Evolutionary conservation across 2,888 invertebrate species (phyloP), one percentile per base, ranked within the genome.

Genomic region (Matsumyia berberina): DNA sequence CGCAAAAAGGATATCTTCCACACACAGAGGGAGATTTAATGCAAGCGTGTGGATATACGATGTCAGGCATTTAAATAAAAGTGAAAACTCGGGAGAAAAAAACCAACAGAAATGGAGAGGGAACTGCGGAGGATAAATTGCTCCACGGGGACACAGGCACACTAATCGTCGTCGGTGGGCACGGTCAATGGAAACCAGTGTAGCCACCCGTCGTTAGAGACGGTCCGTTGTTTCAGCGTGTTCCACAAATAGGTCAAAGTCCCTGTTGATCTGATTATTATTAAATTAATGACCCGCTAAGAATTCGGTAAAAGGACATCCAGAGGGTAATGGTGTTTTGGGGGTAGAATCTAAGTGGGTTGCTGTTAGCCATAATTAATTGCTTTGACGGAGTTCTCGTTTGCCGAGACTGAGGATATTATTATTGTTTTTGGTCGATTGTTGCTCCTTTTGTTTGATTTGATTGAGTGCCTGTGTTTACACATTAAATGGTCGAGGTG

Each of bases 251-350:
- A 83, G 83, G 83, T 83, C 83, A 79, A 58, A 80, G 85, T 76
- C 69, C 80, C 80, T 85, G 80, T 85, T 85, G 85, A 85, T 85
- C 85, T 76, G 85, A 85, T 85, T 80, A 85, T 85, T 85, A 85
- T 76, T 74, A 85, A 85, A 85, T 85, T 85, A 85, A 80, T 85
- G 85, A 80, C 85, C 80, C 85, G 80, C 74, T 80, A 85, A 85
- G 80, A 80, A 85, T 85, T 85, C 80, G 70, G 74, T 80, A 73
- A 79, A 85, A 85, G 80, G 79, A 85, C 79, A 80, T 80, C 70
- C 66, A 24, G 57, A 11, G 44, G 53, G 64, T 62, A 51, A 78
- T 72, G 64, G 70, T 33, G 60, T 78, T 82, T 66, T 39, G 39
- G 66, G 78, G 60, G 67, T 51, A 29, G 29, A 11, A 12, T 31